These are phyloP conservation scores for Amphiprion percula DNA, from an alignment of 2,113 vertebrate genomes.

Conservation along the genomic window DNA sequence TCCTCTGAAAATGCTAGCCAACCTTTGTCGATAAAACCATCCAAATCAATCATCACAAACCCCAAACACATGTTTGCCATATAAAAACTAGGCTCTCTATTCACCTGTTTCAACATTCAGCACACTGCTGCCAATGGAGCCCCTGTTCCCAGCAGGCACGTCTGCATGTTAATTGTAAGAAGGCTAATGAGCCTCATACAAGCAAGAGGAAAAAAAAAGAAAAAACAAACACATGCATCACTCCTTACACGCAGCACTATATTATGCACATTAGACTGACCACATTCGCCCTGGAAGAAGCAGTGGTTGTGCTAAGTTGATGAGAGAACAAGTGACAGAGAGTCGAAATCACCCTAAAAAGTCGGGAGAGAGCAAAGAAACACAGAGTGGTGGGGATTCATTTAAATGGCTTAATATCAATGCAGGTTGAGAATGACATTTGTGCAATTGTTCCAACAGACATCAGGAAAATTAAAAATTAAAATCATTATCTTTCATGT, in stretches of 20 bases:
- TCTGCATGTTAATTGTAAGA: slow-evolving; percentile 31
- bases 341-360: slow-evolving; percentile 6
- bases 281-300: slow-evolving; percentile 34
- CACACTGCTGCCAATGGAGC: slow-evolving; percentile 6
- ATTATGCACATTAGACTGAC: slow-evolving; percentile 30
- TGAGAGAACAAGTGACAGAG: slow-evolving; percentile 45
- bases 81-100: slow-evolving; percentile 19
- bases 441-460: slow-evolving; percentile 27
- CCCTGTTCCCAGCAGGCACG: slow-evolving; percentile 27
- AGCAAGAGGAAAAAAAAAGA: neutral
- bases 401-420: slow-evolving; percentile 30
- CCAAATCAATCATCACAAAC: slow-evolving; percentile 61
- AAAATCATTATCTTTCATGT: slow-evolving; percentile 33
- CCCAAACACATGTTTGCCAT: slow-evolving; percentile 56
- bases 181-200: slow-evolving; percentile 15
- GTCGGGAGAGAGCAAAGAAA: slow-evolving; percentile 5
- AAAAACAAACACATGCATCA: neutral
- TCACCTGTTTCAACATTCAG: slow-evolving; percentile 42
- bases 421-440: slow-evolving; percentile 3
- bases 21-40: slow-evolving; percentile 45
- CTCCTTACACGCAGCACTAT: slow-evolving; percentile 19
- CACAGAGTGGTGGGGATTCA: slow-evolving; percentile 1
- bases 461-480: slow-evolving; percentile 14
- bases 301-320: slow-evolving; percentile 32
- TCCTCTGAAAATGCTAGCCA: slow-evolving; percentile 36